Evolutionary conservation across 2,888 invertebrate species (phyloP).

Genomic region (Rosalia funebris): DNA sequence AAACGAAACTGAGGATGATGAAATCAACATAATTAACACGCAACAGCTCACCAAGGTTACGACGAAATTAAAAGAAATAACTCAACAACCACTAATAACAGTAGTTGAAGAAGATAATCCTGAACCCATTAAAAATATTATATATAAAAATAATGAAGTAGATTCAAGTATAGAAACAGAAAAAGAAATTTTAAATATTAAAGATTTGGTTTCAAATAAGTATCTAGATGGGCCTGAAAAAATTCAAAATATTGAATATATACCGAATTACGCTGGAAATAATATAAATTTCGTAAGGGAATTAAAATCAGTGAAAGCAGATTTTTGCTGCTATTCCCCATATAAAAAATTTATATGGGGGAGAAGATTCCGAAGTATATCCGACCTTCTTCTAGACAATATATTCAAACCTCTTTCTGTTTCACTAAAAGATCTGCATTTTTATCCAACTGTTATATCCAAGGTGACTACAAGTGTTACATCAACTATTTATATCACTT

Average conservation of each 20-base stretch:
- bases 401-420: constrained; percentile 41
- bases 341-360: constrained; percentile 46
- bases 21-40: too few relatives aligned
- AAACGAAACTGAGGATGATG: constrained; percentile 40
- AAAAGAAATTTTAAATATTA: constrained; percentile 27
- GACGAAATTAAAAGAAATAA: constrained; percentile 44
- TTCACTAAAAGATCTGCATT: constrained; percentile 43
- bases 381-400: constrained; percentile 42
- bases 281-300: constrained; percentile 37
- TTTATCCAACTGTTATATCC: constrained; percentile 45
- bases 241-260: constrained; percentile 45
- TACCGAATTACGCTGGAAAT: constrained; percentile 38
- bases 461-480: constrained; percentile 38
- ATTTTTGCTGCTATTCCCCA: constrained; percentile 35
- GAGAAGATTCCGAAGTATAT: constrained; percentile 35
- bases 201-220: constrained; percentile 33
- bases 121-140: too few relatives aligned
- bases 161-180: not conserved
- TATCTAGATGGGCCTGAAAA: constrained; percentile 32
- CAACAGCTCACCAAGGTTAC: constrained; percentile 37
- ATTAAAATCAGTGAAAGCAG: constrained; percentile 37
- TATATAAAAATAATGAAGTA: not conserved
- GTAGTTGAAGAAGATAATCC: constrained; percentile 23
- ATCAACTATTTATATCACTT: constrained; percentile 40
- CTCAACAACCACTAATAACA: constrained; percentile 28